Percentiles rank a stretch among this genome's conserved stretches.
Conservation (phyloP, 2,797 vertebrate species). For the Helostoma temminkii region DNA sequence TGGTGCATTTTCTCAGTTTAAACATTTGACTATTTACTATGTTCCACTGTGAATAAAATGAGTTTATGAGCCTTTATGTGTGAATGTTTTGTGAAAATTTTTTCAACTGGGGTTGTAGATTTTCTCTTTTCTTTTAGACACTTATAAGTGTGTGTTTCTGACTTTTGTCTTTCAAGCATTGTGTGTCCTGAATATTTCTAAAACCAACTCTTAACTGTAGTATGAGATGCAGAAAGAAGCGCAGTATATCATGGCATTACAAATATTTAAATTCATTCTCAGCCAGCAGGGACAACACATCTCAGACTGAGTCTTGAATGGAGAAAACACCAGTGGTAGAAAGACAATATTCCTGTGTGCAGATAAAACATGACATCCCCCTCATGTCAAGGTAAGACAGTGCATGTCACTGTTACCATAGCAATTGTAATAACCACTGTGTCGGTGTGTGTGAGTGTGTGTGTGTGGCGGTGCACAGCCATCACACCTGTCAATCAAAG, state of each 20-base stretch:
- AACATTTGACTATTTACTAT: too few species aligned
- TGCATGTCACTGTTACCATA: constrained; percentile 49
- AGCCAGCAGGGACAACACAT: background rate
- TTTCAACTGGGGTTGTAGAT: too few species aligned
- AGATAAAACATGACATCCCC: constrained; percentile 35
- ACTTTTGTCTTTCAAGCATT: too few species aligned
- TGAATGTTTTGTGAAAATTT: too few species aligned
- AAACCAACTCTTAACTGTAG: too few species aligned
- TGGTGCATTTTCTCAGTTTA: too few species aligned
- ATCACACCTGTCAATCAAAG: constrained; percentile 53
- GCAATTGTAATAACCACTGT: constrained; percentile 41
- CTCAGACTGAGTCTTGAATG: constrained; percentile 1
- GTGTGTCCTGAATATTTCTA: too few species aligned
- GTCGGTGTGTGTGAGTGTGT: background rate
- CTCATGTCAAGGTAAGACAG: constrained; percentile 39
- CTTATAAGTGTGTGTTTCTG: too few species aligned
- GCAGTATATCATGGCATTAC: too few species aligned
- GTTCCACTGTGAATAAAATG: too few species aligned
- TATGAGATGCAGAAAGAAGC: background rate
- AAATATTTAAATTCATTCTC: background rate
- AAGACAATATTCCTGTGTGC: constrained; percentile 6
- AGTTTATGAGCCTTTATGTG: too few species aligned
- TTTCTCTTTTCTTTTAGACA: too few species aligned
- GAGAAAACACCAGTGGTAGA: constrained; percentile 7
- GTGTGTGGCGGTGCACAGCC: constrained; percentile 1